Base-by-base conservation (phyloP, 35 echinoderm and acorn worm genomes). In the Heliocidaris erythrogramma region DNA sequence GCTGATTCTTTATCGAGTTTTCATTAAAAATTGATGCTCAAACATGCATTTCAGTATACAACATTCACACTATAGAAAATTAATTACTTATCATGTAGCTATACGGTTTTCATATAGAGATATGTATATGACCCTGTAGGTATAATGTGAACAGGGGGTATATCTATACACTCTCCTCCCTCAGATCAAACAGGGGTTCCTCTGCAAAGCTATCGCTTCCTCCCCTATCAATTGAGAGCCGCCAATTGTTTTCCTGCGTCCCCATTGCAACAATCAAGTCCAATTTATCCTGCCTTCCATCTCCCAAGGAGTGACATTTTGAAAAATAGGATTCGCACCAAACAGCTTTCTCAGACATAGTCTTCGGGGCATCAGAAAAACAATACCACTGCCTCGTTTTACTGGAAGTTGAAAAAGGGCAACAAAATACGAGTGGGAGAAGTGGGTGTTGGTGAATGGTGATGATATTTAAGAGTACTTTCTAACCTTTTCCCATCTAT, bases 211-310 rank as follows among this genome's bases (percentile, higher is more conserved):
- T 78, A 78, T 78, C 27, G 27, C 65, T 78, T 78, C 65, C 65
- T 78, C 65, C 27, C 18, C 65, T 4, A 78, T n/a, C 65, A 78
- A 78, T 78, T 78, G 18, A 78, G 17, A n/a, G 65, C 65, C 14
- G 65, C 21, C 65, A 78, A 78, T 78, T 78, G 65, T 78, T 78
- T 78, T 78, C 65, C 65, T 78, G 65, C 65, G 65, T n/a, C 65
- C 65, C 65, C n/a, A 78, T 78, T 78, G 24, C 65, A 78, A 78
- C 65, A 78, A 78, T 78, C 65, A 78, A 78, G 65, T 78, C 65
- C 65, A 78, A 78, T 78, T 9, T 78, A 78, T 78, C 17, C 65
- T n/a, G 21, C 65, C 21, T 78, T 78, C 65, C 65, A 78, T 78
- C 65, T 78, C 65, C 65, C 7, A 78, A 78, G 21, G 27, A 78